Evolutionary conservation across 1,140 invertebrate species (phyloP).

Genomic region (Oncopodura yosiiana): DNA sequence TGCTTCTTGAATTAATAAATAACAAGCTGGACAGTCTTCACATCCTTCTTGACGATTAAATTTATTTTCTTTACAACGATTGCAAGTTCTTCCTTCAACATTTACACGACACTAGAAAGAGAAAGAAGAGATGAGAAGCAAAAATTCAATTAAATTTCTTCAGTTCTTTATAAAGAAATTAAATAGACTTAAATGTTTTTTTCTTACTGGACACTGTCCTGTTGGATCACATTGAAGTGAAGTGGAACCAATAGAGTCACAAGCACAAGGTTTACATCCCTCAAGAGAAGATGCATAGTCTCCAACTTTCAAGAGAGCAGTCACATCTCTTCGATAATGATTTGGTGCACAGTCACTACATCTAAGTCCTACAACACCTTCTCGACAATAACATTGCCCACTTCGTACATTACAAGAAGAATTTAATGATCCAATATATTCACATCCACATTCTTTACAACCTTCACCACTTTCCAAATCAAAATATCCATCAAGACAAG

Average conservation of each 20-base stretch:
- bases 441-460: slow-evolving; percentile 75
- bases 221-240: slow-evolving; percentile 67
- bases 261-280: slow-evolving; percentile 76
- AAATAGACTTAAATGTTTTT: neutral
- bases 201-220: slow-evolving; percentile 70
- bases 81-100: slow-evolving; percentile 80
- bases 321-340: no score
- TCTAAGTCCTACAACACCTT: slow-evolving; percentile 65
- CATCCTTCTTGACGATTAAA: slow-evolving; percentile 73
- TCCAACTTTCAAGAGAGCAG: no score
- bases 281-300: slow-evolving; percentile 76
- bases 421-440: slow-evolving; percentile 72
- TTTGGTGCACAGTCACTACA: slow-evolving; percentile 76
- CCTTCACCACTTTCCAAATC: slow-evolving; percentile 69
- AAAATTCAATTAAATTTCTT: slow-evolving; percentile 3
- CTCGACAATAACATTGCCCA: slow-evolving; percentile 79
- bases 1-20: slow-evolving; percentile 81
- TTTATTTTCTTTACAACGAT: slow-evolving; percentile 88
- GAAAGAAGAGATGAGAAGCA: neutral
- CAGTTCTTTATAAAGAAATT: neutral
- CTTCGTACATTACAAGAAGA: slow-evolving; percentile 64
- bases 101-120: slow-evolving; percentile 63
- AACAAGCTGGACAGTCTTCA: slow-evolving; percentile 82
- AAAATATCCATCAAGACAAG: slow-evolving; percentile 74
- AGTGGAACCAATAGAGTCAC: slow-evolving; percentile 75